Evolutionary conservation across 2,888 invertebrate genomes (phyloP).

Genomic region (Dryocosmus kuriphilus): DNA sequence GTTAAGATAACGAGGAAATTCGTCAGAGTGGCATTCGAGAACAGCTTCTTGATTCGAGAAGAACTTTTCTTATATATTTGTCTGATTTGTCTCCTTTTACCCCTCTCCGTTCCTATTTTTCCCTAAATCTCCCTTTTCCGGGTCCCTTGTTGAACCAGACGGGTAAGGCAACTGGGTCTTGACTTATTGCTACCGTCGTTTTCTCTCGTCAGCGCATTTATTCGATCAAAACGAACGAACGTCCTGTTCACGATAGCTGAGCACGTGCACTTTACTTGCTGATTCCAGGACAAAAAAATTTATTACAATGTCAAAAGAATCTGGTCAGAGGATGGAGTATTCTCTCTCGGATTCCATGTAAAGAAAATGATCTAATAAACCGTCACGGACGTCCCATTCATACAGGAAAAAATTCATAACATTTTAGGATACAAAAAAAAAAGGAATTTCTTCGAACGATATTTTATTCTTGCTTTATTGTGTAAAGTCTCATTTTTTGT

Average conservation of each 20-base stretch:
- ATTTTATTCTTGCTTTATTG: too few relatives aligned
- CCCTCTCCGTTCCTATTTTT: constrained; percentile 31
- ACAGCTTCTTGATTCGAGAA: constrained; percentile 17
- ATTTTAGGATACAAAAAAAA: neutral
- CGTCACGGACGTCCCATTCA: neutral
- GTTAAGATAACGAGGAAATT: constrained; percentile 62
- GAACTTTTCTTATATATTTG: constrained; percentile 33
- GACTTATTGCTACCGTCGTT: constrained; percentile 38
- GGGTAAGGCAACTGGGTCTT: constrained; percentile 36
- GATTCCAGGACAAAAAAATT: constrained; percentile 32
- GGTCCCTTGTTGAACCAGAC: constrained; percentile 13
- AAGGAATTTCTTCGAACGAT: neutral
- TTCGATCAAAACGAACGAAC: constrained; percentile 52
- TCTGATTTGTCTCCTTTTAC: constrained; percentile 2
- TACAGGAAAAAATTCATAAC: neutral
- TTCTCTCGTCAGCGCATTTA: constrained; percentile 48
- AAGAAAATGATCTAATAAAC: neutral
- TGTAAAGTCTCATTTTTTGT: too few relatives aligned
- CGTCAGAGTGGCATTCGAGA: constrained; percentile 44
- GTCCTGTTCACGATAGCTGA: constrained; percentile 45
- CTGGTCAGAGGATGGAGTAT: neutral
- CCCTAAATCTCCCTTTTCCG: constrained; percentile 19
- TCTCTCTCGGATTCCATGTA: neutral
- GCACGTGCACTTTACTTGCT: constrained; percentile 31
- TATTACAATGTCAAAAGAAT: constrained; percentile 30